Percentiles rank a stretch among this genome's conserved stretches.
phyloP scores from a whole-genome alignment of 2,113 vertebrate species.

The Leptosomus discolor region DNA sequence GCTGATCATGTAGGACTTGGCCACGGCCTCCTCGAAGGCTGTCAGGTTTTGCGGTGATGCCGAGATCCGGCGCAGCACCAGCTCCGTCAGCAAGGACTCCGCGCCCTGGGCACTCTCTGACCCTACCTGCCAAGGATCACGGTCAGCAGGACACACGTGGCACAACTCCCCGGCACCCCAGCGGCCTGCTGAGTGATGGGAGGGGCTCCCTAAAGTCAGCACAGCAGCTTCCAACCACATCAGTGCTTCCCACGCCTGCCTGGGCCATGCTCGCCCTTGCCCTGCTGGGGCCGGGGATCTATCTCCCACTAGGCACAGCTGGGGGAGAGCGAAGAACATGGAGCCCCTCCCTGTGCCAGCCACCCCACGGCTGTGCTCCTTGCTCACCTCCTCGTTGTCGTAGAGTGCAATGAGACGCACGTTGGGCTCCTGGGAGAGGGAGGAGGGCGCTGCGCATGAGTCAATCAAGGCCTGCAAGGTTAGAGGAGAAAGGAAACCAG shows the following conservation, averaged over 20 bases:
- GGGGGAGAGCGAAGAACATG: background rate
- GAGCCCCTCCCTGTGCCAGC: background rate
- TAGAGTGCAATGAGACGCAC: constrained; percentile 90
- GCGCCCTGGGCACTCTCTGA: constrained; percentile 94
- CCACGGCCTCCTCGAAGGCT: constrained; percentile 90
- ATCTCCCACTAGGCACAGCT: background rate
- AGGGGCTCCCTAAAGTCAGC: background rate
- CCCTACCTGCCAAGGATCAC: constrained; percentile 81
- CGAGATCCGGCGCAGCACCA: constrained; percentile 89
- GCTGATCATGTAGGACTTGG: constrained; percentile 95
- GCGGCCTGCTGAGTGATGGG: background rate
- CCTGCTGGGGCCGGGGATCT: background rate
- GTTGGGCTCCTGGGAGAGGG: constrained; percentile 84
- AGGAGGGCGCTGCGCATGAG: constrained; percentile 75
- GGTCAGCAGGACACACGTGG: background rate
- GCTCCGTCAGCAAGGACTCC: constrained; percentile 89
- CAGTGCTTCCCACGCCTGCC: background rate
- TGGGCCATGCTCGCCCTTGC: background rate
- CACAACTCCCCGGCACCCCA: rapidly evolving
- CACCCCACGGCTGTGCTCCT: rapidly evolving
- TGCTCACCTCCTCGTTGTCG: constrained; percentile 92
- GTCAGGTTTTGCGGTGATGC: constrained; percentile 79
- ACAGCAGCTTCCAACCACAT: background rate
- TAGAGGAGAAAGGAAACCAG: background rate
- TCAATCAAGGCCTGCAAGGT: constrained; percentile 83